Percentiles rank a stretch among this genome's conserved stretches.
phyloP scores from a whole-genome alignment of 2,113 vertebrate genomes.

The Bucco capensis region DNA sequence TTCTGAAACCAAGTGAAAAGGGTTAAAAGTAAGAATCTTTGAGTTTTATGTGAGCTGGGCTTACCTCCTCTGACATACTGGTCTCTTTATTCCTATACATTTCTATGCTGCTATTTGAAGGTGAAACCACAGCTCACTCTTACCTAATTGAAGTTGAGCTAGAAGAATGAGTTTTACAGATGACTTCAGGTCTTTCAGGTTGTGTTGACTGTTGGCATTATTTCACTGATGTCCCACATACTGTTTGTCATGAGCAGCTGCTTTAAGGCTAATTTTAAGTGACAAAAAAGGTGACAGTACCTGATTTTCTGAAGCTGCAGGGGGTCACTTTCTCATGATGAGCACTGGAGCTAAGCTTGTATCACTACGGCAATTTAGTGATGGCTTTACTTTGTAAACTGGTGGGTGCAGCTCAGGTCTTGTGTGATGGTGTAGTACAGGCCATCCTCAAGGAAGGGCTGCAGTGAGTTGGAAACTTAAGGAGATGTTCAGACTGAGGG shows the following conservation, averaged over 20 bases:
- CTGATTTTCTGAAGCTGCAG: neutral
- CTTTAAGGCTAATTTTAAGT: neutral
- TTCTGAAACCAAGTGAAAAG: neutral
- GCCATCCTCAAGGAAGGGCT: neutral
- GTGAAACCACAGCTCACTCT: neutral
- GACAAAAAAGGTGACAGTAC: neutral
- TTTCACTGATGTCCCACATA: neutral
- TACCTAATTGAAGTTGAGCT: neutral
- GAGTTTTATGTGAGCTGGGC: neutral
- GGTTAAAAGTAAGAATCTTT: neutral
- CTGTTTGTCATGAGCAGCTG: neutral
- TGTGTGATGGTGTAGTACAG: neutral
- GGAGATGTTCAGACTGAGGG: neutral
- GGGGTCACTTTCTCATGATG: neutral
- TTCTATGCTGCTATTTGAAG: slow-evolving; percentile 47
- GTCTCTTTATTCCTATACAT: neutral
- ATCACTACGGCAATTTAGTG: neutral
- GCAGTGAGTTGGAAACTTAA: neutral
- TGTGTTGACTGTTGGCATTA: neutral
- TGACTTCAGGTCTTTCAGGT: neutral
- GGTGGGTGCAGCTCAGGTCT: neutral
- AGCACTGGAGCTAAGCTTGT: neutral
- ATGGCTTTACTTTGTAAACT: neutral
- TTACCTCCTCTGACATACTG: neutral
- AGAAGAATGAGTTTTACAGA: neutral